A percentile compares a stretch with the other conserved stretches of the same genome.
These are phyloP conservation scores for Colletes latitarsis DNA, from an alignment of 1,140 invertebrate species.

Conservation along the genomic window DNA sequence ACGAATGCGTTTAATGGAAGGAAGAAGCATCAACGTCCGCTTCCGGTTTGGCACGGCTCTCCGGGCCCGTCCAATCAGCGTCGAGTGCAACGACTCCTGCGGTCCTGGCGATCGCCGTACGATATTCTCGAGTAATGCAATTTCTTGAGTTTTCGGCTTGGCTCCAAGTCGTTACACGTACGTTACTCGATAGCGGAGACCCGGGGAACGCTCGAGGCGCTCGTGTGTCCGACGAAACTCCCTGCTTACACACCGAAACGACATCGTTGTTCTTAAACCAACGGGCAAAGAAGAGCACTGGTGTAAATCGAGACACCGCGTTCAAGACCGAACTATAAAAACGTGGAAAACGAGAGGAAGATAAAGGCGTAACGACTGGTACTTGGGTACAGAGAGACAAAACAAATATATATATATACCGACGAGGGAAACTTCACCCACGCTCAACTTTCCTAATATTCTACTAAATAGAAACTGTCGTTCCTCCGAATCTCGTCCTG, in stretches of 20 bases:
- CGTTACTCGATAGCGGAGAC: slow-evolving; percentile 25
- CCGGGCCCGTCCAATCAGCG: slow-evolving; percentile 20
- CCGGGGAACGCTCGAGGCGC: background rate
- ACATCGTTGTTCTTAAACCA: slow-evolving; percentile 13
- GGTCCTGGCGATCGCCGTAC: background rate
- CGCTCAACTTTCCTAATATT: slow-evolving; percentile 53
- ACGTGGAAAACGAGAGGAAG: background rate
- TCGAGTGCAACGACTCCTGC: slow-evolving; percentile 16
- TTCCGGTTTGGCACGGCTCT: slow-evolving; percentile 7
- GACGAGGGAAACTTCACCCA: slow-evolving; percentile 51
- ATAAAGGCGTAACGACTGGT: slow-evolving; percentile 14
- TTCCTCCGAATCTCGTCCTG: background rate
- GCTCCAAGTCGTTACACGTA: slow-evolving; percentile 43
- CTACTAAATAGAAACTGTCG: background rate
- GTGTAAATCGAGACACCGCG: slow-evolving; percentile 5
- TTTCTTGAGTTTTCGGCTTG: slow-evolving; percentile 40
- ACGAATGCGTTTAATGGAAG: background rate
- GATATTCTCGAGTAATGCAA: slow-evolving; percentile 35
- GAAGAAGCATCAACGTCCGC: background rate
- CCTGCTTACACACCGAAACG: background rate
- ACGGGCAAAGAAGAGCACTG: background rate
- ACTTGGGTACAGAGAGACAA: slow-evolving; percentile 17
- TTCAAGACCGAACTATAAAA: slow-evolving; percentile 15
- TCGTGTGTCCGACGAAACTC: slow-evolving; percentile 6
- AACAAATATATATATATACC: slow-evolving; percentile 47